Conservation (phyloP, 2,797 vertebrate species). For the Manis crassicaudata region DNA sequence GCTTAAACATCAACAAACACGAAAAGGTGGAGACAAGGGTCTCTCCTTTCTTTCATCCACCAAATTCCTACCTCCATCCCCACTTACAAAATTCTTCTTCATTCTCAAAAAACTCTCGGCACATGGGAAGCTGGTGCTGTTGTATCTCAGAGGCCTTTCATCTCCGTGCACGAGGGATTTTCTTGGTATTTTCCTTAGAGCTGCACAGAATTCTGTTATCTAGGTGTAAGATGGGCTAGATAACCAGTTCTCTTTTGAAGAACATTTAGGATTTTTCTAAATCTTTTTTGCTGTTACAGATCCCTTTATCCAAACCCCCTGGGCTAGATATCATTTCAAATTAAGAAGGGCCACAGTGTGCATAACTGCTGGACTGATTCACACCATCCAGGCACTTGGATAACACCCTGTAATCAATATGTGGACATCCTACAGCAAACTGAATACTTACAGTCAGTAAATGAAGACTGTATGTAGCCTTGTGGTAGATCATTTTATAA, state of each 20-base stretch:
- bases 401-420: fast-evolving
- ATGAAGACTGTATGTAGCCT: fast-evolving
- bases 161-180: too few relatives aligned
- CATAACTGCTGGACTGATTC: fast-evolving
- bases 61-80: fast-evolving
- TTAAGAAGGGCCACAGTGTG: background rate
- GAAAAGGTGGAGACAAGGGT: fast-evolving
- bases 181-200: too few relatives aligned
- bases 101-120: fast-evolving
- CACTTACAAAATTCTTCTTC: fast-evolving
- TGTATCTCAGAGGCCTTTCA: background rate
- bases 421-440: fast-evolving
- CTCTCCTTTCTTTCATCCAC: fast-evolving
- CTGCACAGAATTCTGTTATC: fast-evolving
- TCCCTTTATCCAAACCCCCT: background rate
- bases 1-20: fast-evolving
- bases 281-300: background rate
- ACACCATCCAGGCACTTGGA: fast-evolving
- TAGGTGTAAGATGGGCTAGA: fast-evolving
- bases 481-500: background rate
- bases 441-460: fast-evolving
- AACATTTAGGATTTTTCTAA: fast-evolving
- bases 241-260: background rate
- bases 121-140: too few relatives aligned
- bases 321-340: background rate